Base-by-base conservation (phyloP, 1,140 invertebrate genomes). In the Vanessa atalanta region DNA sequence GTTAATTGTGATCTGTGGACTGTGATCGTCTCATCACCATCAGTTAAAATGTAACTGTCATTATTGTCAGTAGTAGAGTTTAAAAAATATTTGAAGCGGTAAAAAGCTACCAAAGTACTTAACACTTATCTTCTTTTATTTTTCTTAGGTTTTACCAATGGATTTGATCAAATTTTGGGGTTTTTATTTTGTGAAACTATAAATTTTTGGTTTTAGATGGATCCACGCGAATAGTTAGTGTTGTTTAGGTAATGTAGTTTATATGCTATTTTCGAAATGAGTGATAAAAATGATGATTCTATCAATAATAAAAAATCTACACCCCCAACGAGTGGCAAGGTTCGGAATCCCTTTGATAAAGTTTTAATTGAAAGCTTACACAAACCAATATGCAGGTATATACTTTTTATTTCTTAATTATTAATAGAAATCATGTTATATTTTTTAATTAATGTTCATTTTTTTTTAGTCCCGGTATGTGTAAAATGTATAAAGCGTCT, bases 291-390 rank as follows among this genome's bases (percentile, higher is more conserved):
- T 84, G 84, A 86, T 81, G 76, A 80, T 74, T 77, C 80, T 69
- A 83, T 79, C 70, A 79, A 43, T 78, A 82, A 79, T 81, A 78
- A 77, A 76, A 90, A 90, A 84, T 86, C 84, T 31, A 91, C 92
- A n/a, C 92, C 93, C 20, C 90, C 89, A 23, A 87, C 86, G 53
- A 85, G 86, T 50, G 83, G 73, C 73, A 93, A 89, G 84, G 81
- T 93, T 64, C 87, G 88, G 64, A 93, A 93, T 87, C 93, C 93
- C 2, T 93, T 93, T 75, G 92, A 93, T 83, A 91, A 85, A 86
- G 88, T 82, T 7, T 84, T 93, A 70, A 90, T 93, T 51, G 90
- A 93, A 65, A 88, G 80, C 70, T 79, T 93, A 70, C 88, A 93
- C 76, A 88, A 88, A 73, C 92, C 90, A 47, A 87, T 93, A 83